Evolutionary conservation across 2,888 invertebrate species (phyloP), one percentile per base, ranked within the genome.

Genomic region (Xiphydria camelus): DNA sequence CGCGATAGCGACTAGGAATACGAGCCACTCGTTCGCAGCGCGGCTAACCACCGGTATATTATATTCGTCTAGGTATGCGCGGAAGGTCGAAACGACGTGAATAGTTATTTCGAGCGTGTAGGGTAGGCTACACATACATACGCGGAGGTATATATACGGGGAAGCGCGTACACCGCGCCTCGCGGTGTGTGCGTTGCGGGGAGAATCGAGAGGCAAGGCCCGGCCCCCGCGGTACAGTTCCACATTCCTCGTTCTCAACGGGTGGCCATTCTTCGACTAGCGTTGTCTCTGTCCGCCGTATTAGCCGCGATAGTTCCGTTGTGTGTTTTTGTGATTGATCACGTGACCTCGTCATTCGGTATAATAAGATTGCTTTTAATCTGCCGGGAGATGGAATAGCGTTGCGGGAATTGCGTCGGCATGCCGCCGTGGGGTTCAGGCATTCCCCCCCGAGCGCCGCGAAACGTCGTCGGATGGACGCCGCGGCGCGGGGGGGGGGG

Each of bases 241-340:
- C 69, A 74, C 74, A 73, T 75, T 75, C 74, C 73, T 57, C 41
- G 53, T 55, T 66, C 74, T 52, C 74, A 55, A 72, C 73, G 74
- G 74, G 74, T 66, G 73, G 61, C 55, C 57, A 56, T 55, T 61
- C 61, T 51, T 58, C 55, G 52, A 47, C 57, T 59, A 61, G 59
- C 57, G 52, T 54, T 55, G 55, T 62, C 62, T 53, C 57, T 47
- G 51, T 49, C 46, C 36, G 39, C 37, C 43, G 47, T 52, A 51
- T 61, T 61, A 62, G 55, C 53, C 55, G 57, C 54, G 59, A 64
- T 65, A 61, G 64, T 62, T 62, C 55, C 52, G 52, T 62, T 70
- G 68, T 73, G 62, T 68, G 63, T 72, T 64, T 73, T 69, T 69
- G 66, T 73, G 74, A 74, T 73, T 73, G 73, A 74, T 74, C 73